These are phyloP conservation scores for Rattus rattus DNA, from an alignment of 2,113 vertebrate species.

Conservation along the genomic window DNA sequence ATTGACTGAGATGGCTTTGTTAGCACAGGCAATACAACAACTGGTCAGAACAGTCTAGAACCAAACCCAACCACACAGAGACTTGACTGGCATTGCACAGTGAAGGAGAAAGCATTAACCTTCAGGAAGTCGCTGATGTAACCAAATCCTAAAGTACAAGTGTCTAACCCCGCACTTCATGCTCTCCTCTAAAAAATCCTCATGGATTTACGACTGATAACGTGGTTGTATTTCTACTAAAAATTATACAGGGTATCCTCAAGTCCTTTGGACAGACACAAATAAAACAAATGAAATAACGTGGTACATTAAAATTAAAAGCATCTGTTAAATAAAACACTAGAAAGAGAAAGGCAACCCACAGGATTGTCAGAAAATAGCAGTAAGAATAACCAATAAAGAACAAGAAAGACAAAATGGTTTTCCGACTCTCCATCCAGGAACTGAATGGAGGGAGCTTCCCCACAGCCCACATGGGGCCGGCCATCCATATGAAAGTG, in stretches of 20 bases:
- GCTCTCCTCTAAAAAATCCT: background rate
- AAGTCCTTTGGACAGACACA: background rate
- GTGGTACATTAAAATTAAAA: background rate
- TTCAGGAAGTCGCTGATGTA: background rate
- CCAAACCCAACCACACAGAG: accelerated
- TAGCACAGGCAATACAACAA: background rate
- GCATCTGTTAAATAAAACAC: conserved; percentile 22
- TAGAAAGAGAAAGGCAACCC: background rate
- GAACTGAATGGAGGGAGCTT: background rate
- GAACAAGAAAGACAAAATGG: background rate
- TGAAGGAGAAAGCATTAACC: background rate
- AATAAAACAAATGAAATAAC: background rate
- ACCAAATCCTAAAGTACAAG: background rate
- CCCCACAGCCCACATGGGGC: no score
- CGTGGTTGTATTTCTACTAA: background rate
- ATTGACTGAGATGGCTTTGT: accelerated
- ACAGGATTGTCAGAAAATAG: background rate
- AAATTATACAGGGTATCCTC: background rate
- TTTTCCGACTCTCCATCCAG: background rate
- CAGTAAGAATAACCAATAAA: background rate
- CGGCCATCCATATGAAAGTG: accelerated
- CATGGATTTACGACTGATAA: background rate
- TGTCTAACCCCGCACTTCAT: background rate
- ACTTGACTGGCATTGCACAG: accelerated
- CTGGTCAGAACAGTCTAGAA: background rate